A percentile compares a stretch with the other conserved stretches of the same genome.
These are phyloP conservation scores for Eupleurogrammus muticus DNA, from an alignment of 2,797 vertebrate species.

Conservation along the genomic window DNA sequence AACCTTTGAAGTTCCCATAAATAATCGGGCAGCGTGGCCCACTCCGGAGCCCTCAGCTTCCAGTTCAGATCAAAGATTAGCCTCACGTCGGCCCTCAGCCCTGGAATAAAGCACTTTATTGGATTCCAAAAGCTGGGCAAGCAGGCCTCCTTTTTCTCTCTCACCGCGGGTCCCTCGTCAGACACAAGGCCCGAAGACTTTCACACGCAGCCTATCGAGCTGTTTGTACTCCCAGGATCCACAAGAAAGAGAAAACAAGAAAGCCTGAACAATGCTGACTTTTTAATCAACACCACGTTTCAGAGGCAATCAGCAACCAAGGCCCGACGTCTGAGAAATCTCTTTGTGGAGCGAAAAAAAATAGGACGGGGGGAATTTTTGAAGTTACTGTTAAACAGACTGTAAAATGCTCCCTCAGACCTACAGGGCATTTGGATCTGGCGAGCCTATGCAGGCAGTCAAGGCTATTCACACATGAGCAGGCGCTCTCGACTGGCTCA, in stretches of 20 bases:
- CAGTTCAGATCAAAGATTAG: conserved; percentile 85
- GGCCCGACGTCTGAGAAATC: conserved; percentile 69
- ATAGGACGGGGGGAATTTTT: conserved; percentile 49
- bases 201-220: conserved; percentile 82
- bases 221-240: conserved; percentile 81
- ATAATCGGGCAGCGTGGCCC: conserved; percentile 72
- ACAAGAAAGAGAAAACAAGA: conserved; percentile 81
- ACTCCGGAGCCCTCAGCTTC: conserved; percentile 78
- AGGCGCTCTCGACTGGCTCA: conserved; percentile 72
- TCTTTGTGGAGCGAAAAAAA: conserved; percentile 50
- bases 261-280: conserved; percentile 78
- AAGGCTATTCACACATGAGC: conserved; percentile 78
- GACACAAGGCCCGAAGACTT: conserved; percentile 75
- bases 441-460: conserved; percentile 56
- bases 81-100: conserved; percentile 73
- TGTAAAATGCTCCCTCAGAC: conserved; percentile 78
- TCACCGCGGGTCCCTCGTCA: conserved; percentile 70
- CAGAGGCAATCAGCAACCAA: conserved; percentile 72
- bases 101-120: conserved; percentile 81
- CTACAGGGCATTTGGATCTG: conserved; percentile 68
- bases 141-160: conserved; percentile 54
- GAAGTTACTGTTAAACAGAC: conserved; percentile 81
- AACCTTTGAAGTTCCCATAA: conserved; percentile 82
- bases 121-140: conserved; percentile 76
- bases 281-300: conserved; percentile 80